phyloP scores from a whole-genome alignment of 1,140 invertebrate genomes.

The Drosophila subobscura region DNA sequence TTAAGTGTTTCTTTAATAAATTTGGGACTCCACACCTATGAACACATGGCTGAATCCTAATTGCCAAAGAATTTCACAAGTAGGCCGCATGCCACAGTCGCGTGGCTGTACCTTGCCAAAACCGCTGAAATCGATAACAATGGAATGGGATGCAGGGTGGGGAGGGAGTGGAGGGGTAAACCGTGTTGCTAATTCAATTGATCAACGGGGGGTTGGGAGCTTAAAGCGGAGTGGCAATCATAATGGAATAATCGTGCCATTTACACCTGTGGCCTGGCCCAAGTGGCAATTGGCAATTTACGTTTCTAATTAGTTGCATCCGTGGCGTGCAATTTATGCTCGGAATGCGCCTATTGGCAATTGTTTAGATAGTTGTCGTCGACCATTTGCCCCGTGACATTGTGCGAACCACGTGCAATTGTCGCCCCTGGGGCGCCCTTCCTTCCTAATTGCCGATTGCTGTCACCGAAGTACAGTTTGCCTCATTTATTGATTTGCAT shows the following conservation, averaged over 20 bases:
- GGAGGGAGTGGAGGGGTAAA: neutral
- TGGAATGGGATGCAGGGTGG: conserved; percentile 29
- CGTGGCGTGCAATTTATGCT: conserved; percentile 61
- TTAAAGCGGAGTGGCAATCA: conserved; percentile 24
- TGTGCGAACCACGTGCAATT: conserved; percentile 36
- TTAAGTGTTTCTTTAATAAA: neutral
- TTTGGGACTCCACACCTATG: neutral
- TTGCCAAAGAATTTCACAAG: conserved; percentile 47
- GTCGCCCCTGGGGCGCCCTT: conserved; percentile 15
- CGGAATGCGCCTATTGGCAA: conserved; percentile 30
- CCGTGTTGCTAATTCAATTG: conserved; percentile 65
- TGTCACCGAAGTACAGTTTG: neutral
- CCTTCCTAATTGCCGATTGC: conserved; percentile 41
- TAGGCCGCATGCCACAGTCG: conserved; percentile 40
- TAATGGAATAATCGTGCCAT: conserved; percentile 54
- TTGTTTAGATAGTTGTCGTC: conserved; percentile 38
- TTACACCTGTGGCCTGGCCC: conserved; percentile 60
- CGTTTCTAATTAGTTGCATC: conserved; percentile 75
- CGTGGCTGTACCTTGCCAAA: conserved; percentile 31
- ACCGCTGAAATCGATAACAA: conserved; percentile 26
- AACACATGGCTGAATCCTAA: conserved; percentile 9
- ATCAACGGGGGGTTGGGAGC: conserved; percentile 43
- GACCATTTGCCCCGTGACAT: conserved; percentile 31
- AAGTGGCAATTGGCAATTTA: conserved; percentile 74
- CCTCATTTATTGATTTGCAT: neutral